These are phyloP conservation scores for Lepus americanus DNA, from an alignment of 2,113 vertebrate species.

Conservation along the genomic window DNA sequence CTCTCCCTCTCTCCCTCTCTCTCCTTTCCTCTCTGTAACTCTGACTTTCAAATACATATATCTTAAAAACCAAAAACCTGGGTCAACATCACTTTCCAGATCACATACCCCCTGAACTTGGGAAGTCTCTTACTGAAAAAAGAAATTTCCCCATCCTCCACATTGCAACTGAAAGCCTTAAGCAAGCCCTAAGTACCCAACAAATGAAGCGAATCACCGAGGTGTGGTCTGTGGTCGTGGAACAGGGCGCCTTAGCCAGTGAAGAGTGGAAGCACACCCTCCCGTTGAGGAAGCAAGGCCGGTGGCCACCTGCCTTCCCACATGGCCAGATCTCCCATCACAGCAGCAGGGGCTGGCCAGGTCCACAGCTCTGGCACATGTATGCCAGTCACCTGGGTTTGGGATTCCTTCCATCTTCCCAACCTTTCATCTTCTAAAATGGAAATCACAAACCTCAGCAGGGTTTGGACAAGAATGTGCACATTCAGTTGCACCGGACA, in stretches of 20 bases:
- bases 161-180: no score
- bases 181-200: no score
- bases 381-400: background rate
- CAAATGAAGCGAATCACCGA: background rate
- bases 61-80: no score
- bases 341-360: background rate
- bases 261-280: background rate
- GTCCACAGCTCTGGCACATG: background rate
- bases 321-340: background rate
- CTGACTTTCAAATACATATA: no score
- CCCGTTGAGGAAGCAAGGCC: background rate
- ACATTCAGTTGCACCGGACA: background rate
- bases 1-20: no score
- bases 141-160: background rate
- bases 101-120: background rate
- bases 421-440: background rate
- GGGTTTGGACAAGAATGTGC: background rate
- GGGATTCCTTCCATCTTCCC: background rate
- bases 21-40: no score
- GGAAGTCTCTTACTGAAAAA: background rate
- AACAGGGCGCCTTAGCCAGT: background rate
- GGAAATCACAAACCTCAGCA: background rate
- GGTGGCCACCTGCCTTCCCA: background rate
- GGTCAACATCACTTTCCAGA: background rate
- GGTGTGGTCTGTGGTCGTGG: no score